Base-by-base conservation (phyloP, 2,888 invertebrate species). In the Tenthredo distinguenda region DNA sequence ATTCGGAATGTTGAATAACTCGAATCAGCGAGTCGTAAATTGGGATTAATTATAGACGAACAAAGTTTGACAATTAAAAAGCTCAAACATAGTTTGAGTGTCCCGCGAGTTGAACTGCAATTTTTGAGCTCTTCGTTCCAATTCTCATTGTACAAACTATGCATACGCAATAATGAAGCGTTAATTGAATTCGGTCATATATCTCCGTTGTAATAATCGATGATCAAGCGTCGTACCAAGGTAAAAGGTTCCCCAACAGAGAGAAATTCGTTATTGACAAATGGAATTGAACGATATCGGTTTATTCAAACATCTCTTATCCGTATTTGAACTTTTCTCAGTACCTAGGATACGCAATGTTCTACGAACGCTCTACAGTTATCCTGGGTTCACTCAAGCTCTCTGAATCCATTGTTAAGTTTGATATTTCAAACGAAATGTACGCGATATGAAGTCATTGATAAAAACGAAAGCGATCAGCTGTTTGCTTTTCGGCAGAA, bases 1-100 rank as follows among this genome's bases (percentile, higher is more conserved):
- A n/a, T 21, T 68, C 34, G 10, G 68, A 26, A 74, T 74, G n/a
- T 74, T 74, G 74, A 43, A 74, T 74, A 40, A 55, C 31, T 26
- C 31, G 77, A 34, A 34, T 77, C 55, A 77, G 77, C 55, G 55
- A 55, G 10, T 55, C 31, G 77, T 55, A 34, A 55, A 55, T 21
- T 55, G 15, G n/a, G 77, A 77, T 18, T 21, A 74, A 43, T 43
- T 74, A 43, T 74, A 74, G 21, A 74, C 50, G 50, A 55, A 55
- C 31, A 31, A 50, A 77, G 55, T 77, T 50, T 55, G 55, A 77
- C 15, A 77, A 50, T 50, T 50, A 55, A 77, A 77, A 77, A 76
- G 76, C 50, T 50, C 26, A 76, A 76, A 77, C 50, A 50, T 34
- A 50, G 43, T 74, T 74, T 3, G 68, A 34, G 68, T 62, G 62